A percentile compares a stretch with the other conserved stretches of the same genome.
These are phyloP conservation scores for Pachydiplax longipennis DNA, from an alignment of 2,888 invertebrate species.

Conservation along the genomic window DNA sequence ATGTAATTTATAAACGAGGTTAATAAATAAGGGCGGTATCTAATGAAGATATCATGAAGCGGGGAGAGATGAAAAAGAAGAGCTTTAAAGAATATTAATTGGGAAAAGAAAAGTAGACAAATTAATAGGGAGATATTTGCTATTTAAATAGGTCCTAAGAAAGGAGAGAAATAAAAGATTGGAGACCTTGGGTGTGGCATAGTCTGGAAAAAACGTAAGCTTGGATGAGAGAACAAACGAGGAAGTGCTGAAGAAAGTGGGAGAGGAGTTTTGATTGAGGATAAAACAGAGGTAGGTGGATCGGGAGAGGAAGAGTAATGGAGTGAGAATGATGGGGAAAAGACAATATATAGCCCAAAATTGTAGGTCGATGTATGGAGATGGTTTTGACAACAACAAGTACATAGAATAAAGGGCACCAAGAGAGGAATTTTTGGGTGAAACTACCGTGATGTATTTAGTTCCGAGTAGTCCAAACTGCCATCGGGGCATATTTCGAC, in stretches of 20 bases:
- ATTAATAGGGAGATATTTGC: background rate
- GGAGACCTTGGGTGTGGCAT: too few species aligned
- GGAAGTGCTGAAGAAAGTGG: constrained; percentile 56
- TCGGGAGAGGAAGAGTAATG: constrained; percentile 55
- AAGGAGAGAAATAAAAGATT: constrained; percentile 49
- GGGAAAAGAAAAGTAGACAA: too few species aligned
- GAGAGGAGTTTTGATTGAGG: constrained; percentile 51
- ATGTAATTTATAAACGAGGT: too few species aligned
- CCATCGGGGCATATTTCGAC: too few species aligned
- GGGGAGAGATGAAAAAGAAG: background rate
- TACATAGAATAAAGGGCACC: background rate
- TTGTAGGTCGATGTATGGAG: background rate
- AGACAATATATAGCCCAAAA: background rate
- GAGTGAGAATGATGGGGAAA: background rate
- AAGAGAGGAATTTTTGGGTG: too few species aligned
- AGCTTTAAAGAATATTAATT: background rate
- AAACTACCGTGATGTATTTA: too few species aligned
- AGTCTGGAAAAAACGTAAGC: constrained; percentile 51
- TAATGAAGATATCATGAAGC: background rate
- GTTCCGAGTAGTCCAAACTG: too few species aligned
- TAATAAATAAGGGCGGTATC: too few species aligned
- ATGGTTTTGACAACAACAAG: too few species aligned
- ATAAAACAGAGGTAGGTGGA: constrained; percentile 18
- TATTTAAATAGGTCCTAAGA: too few species aligned
- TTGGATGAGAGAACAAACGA: constrained; percentile 51